These are phyloP conservation scores for Aspidoscelis tigris DNA, from an alignment of 2,113 vertebrate species.

Conservation along the genomic window DNA sequence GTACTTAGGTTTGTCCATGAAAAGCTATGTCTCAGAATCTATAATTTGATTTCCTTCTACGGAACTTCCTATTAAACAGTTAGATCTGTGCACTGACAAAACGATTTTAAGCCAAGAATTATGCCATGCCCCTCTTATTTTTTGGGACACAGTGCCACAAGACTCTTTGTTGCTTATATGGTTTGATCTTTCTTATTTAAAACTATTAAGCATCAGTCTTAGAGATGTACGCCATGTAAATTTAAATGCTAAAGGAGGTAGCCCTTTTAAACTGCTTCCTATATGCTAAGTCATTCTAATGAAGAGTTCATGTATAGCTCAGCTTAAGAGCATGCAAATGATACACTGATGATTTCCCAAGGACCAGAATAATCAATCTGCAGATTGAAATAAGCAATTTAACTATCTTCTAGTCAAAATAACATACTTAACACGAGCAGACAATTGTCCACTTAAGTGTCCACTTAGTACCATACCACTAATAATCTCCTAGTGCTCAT, in stretches of 20 bases:
- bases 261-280: conserved; percentile 54
- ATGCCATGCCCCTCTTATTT: background rate
- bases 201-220: conserved; percentile 44
- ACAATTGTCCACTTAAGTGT: conserved; percentile 40
- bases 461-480: conserved; percentile 33
- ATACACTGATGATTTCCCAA: conserved; percentile 59
- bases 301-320: conserved; percentile 57
- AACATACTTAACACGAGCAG: conserved; percentile 47
- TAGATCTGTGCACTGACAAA: background rate
- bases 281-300: conserved; percentile 50
- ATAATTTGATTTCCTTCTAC: conserved; percentile 23
- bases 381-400: conserved; percentile 61
- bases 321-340: conserved; percentile 60
- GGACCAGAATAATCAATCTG: conserved; percentile 60
- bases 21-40: background rate
- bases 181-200: conserved; percentile 3
- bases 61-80: conserved; percentile 26
- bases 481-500: conserved; percentile 35
- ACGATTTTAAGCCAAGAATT: background rate
- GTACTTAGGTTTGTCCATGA: conserved; percentile 24
- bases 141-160: background rate
- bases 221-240: conserved; percentile 45
- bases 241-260: conserved; percentile 62
- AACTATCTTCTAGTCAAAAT: conserved; percentile 45
- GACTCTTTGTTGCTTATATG: background rate